Base-by-base conservation (phyloP, 2,113 vertebrate species). In the Herpailurus yagouaroundi region DNA sequence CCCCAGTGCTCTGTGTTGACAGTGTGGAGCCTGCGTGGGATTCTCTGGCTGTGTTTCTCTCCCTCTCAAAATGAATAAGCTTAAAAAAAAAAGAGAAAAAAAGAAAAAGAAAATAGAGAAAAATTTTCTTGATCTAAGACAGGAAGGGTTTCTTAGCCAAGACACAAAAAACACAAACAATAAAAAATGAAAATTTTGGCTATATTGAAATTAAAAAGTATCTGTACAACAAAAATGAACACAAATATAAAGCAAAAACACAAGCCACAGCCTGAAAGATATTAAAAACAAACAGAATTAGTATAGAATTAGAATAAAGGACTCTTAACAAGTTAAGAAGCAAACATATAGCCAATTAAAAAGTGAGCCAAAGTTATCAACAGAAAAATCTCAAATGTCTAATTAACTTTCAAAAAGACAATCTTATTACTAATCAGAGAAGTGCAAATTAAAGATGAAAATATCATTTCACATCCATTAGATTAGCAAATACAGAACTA, bases 121-220 rank as follows among this genome's bases (percentile, higher is more conserved):
- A 83, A 73, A 2, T 33, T 82, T 90, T 77, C 31, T 41, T 93
- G 21, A 80, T 85, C 25, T 85, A 66, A 77, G 33, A 31, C 79
- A 92, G 60, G 60, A 89, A 55, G 38, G 4, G n/a, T 73, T 79
- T 95, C 52, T 91, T 87, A 91, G 81, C 27, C 52, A 94, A 74
- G 25, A 81, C 64, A 81, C 7, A 80, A 94, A 85, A 93, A 86
- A 57, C 12, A 90, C 33, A 71, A 64, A 79, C 25, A 71, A 94
- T 74, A 71, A 73, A 63, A 69, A 36, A 77, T 13, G 45, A 71
- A 41, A 68, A 73, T 63, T 82, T 81, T 93, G 23, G 7, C 18
- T 87, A 77, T 31, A 66, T 73, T 96, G 91, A 96, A 94, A 91
- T 88, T 64, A n/a, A 60, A 93, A 96, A 89, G 50, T 60, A 69